Evolutionary conservation across 2,797 vertebrate species (phyloP).

Genomic region (Sciurus vulgaris): DNA sequence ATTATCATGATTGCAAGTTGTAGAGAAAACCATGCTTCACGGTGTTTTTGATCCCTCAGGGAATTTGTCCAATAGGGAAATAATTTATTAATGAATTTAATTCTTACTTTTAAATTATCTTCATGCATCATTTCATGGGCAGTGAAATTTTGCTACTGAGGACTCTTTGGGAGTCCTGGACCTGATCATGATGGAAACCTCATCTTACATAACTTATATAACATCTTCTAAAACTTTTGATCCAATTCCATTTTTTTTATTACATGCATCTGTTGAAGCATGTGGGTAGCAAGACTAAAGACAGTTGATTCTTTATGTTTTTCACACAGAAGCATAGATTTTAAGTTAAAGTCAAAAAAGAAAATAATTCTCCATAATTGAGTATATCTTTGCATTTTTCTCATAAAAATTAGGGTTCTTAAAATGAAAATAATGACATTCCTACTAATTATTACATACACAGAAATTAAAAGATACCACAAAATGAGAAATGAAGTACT

Average conservation of each 20-base stretch:
- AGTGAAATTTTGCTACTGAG: neutral
- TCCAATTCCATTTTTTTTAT: neutral
- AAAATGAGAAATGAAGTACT: neutral
- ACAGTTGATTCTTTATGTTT: conserved; percentile 19
- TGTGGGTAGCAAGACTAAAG: neutral
- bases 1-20: conserved; percentile 30
- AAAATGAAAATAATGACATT: neutral
- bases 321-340: neutral
- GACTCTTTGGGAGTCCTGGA: neutral
- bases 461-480: neutral
- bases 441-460: neutral
- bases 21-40: conserved; percentile 59
- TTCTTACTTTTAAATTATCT: neutral
- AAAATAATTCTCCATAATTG: neutral
- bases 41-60: neutral
- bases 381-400: neutral
- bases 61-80: conserved; percentile 70
- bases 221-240: neutral
- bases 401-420: neutral
- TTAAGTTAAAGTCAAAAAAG: neutral
- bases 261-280: neutral
- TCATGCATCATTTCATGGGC: neutral
- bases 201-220: neutral
- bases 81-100: conserved; percentile 52
- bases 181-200: neutral